These are phyloP conservation scores for Poecilus cupreus DNA, from an alignment of 2,888 invertebrate species.

Conservation along the genomic window DNA sequence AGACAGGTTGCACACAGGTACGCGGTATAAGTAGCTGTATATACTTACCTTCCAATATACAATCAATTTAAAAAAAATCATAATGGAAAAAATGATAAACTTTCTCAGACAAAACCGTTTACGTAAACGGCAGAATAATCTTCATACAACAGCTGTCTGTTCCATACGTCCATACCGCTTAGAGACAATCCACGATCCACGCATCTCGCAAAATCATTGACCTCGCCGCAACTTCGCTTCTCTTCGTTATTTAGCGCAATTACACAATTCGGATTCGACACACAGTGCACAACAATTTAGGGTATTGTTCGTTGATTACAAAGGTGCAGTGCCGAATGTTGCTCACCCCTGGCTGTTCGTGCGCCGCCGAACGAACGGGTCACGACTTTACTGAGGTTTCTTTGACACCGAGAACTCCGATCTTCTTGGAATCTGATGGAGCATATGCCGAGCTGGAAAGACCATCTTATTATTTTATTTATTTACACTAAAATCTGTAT, in stretches of 20 bases:
- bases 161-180: not conserved
- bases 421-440: conserved; percentile 28
- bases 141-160: not conserved
- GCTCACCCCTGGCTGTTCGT: conserved; percentile 52
- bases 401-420: not conserved
- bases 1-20: too few species aligned
- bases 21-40: too few species aligned
- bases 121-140: too few species aligned
- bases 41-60: too few species aligned
- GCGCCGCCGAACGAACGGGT: conserved; percentile 3
- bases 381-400: conserved; percentile 26
- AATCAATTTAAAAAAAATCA: too few species aligned
- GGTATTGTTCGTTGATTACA: conserved; percentile 56
- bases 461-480: too few species aligned
- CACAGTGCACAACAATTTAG: conserved; percentile 47
- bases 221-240: not conserved
- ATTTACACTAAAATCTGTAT: too few species aligned
- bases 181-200: not conserved
- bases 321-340: conserved; percentile 51
- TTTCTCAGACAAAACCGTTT: too few species aligned
- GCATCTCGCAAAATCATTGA: not conserved
- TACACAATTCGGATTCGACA: conserved; percentile 47
- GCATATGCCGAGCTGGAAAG: conserved; percentile 9
- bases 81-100: too few species aligned
- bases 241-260: conserved; percentile 48